phyloP scores from a whole-genome alignment of 2,888 invertebrate species.

The Phaedon cochleariae region DNA sequence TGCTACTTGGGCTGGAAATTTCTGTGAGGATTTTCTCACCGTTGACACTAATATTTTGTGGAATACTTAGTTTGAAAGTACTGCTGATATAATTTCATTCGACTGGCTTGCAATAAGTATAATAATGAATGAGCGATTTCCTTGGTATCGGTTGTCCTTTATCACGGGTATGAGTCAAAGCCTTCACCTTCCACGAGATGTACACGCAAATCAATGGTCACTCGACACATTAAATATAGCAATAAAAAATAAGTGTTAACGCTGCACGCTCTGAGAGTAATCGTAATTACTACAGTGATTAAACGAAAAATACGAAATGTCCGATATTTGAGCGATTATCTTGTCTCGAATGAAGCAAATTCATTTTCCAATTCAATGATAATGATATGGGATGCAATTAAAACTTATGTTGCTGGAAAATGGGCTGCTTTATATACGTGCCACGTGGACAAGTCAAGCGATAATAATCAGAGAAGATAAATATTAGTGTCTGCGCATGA shows the following conservation, averaged over 20 bases:
- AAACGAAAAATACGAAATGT: constrained; percentile 1
- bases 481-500: too few species aligned
- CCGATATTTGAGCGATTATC: constrained; percentile 15
- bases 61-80: too few species aligned
- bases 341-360: constrained; percentile 15
- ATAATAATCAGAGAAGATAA: too few species aligned
- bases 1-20: too few species aligned
- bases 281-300: constrained; percentile 2
- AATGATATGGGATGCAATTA: background rate
- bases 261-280: constrained; percentile 1
- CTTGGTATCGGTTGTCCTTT: background rate
- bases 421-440: background rate
- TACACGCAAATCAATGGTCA: background rate
- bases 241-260: constrained; percentile 7
- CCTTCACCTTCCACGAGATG: background rate
- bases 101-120: too few species aligned
- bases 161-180: background rate
- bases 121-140: background rate
- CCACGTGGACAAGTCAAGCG: background rate
- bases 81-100: too few species aligned
- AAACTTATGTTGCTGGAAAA: constrained; percentile 4
- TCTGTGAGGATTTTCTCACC: too few species aligned
- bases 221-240: background rate
- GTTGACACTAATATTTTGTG: too few species aligned
- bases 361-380: constrained; percentile 3